Percentiles rank a stretch among this genome's conserved stretches.
phyloP scores from a whole-genome alignment of 1,140 invertebrate genomes.

The Cydia fagiglandana region DNA sequence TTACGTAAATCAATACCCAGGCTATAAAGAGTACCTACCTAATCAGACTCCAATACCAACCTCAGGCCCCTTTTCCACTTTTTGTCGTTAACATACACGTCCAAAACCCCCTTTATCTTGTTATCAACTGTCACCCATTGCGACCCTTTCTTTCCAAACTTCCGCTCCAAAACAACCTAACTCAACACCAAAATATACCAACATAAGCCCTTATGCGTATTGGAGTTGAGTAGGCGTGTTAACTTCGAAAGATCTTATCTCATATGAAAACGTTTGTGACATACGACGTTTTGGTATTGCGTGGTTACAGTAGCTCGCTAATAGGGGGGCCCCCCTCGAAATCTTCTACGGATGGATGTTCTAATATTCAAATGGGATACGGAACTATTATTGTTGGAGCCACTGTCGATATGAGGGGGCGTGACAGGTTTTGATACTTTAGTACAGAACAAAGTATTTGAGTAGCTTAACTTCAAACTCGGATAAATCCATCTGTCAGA shows the following conservation, averaged over 20 bases:
- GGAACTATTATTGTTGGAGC: constrained; percentile 79
- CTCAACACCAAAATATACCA: neutral
- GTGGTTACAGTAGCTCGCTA: constrained; percentile 15
- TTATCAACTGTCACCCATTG: constrained; percentile 26
- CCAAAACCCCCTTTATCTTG: constrained; percentile 19
- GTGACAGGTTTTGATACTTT: constrained; percentile 52
- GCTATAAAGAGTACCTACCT: neutral
- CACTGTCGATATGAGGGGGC: constrained; percentile 71
- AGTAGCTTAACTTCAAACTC: too few relatives aligned
- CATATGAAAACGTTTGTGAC: neutral
- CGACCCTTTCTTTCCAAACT: constrained; percentile 18
- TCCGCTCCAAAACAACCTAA: neutral
- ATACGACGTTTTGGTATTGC: neutral
- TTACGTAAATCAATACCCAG: too few relatives aligned
- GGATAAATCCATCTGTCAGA: too few relatives aligned
- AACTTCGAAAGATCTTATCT: neutral
- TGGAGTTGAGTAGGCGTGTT: neutral
- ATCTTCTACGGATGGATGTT: constrained; percentile 75
- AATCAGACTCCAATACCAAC: neutral
- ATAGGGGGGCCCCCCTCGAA: constrained; percentile 48
- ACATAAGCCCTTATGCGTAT: neutral
- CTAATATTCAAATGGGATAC: constrained; percentile 79
- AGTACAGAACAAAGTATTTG: too few relatives aligned
- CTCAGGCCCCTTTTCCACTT: constrained; percentile 8
- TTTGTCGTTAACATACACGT: constrained; percentile 8